phyloP scores from a whole-genome alignment of 37 sponge, comb jelly and placozoan genomes.

The Hexactinellida sp. region DNA sequence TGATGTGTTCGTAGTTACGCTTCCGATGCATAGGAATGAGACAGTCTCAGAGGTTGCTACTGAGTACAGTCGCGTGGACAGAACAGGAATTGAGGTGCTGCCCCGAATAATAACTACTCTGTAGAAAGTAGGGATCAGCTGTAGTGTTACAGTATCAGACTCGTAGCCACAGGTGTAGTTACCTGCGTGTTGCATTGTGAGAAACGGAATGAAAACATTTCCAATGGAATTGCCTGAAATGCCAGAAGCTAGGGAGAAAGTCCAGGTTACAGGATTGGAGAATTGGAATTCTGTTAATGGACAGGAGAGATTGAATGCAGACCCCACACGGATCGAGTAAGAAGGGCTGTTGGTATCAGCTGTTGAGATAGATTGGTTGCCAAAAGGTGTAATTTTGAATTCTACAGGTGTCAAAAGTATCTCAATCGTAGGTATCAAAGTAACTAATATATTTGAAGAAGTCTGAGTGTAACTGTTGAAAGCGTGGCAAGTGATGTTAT shows the following conservation, averaged over 20 bases:
- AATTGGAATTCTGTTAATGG: background rate
- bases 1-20: background rate
- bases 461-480: background rate
- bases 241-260: background rate
- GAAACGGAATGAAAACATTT: background rate
- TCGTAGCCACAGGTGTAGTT: background rate
- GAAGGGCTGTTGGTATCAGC: background rate
- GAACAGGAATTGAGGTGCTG: background rate
- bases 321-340: background rate
- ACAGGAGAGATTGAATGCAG: constrained; percentile 10
- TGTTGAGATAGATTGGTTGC: constrained; percentile 6
- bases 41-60: background rate
- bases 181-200: background rate
- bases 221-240: background rate
- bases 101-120: background rate
- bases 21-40: background rate
- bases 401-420: background rate
- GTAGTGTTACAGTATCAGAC: background rate
- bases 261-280: background rate
- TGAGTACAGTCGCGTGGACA: background rate
- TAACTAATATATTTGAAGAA: background rate
- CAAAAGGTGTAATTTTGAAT: background rate
- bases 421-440: background rate
- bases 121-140: background rate
- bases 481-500: background rate